Conservation (phyloP, 2,113 vertebrate species). For the Balaeniceps rex region DNA sequence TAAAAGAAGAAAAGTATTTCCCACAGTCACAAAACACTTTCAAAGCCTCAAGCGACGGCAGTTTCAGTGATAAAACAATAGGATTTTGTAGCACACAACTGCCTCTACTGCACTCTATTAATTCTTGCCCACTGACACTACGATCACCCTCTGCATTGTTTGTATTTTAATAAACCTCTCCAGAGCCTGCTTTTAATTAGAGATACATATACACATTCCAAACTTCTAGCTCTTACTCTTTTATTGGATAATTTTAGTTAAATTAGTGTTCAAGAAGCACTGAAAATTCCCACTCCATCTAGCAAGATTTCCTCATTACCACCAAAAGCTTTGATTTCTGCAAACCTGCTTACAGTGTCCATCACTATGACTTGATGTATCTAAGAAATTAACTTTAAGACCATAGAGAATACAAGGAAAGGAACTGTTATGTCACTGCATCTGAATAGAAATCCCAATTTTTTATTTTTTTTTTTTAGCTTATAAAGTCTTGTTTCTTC, state of each 20-base stretch:
- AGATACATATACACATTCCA: neutral
- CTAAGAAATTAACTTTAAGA: neutral
- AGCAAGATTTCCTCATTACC: neutral
- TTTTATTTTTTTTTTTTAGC: neutral
- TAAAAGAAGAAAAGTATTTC: neutral
- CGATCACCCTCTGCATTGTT: neutral
- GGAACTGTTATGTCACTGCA: neutral
- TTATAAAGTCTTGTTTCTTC: neutral
- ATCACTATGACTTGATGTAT: neutral
- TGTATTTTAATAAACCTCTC: neutral
- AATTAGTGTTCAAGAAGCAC: neutral
- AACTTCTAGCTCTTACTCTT: neutral
- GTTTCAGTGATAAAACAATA: neutral
- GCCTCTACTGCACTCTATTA: neutral
- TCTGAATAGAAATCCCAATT: neutral
- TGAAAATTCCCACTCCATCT: neutral
- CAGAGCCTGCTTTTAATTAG: conserved; percentile 5
- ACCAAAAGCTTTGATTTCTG: neutral
- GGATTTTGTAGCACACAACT: neutral
- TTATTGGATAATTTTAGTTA: neutral
- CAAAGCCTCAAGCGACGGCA: neutral
- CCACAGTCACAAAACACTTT: neutral
- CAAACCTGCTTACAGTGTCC: neutral
- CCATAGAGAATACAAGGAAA: neutral
- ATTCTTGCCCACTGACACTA: neutral